Conservation (phyloP, 2,888 invertebrate species). For the Poecilus cupreus region DNA sequence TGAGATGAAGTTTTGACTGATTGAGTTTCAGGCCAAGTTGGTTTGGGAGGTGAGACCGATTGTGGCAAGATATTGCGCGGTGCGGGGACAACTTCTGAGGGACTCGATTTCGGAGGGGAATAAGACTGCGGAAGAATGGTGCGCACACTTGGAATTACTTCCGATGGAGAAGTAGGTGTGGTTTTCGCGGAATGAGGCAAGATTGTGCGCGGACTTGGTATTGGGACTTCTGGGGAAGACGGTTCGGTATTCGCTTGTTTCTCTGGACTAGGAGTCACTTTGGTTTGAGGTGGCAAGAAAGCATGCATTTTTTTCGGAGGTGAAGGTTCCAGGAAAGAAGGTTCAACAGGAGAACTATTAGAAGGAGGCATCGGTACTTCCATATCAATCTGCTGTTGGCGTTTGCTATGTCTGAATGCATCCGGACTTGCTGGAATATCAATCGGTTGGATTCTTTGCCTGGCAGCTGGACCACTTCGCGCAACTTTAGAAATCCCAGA, state of each 20-base stretch:
- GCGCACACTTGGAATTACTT: background rate
- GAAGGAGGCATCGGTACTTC: constrained; percentile 40
- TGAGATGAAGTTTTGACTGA: constrained; percentile 1
- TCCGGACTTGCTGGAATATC: constrained; percentile 73
- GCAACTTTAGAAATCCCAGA: constrained; percentile 65
- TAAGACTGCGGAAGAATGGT: constrained; percentile 30
- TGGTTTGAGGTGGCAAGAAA: constrained; percentile 65
- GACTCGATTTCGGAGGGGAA: constrained; percentile 36
- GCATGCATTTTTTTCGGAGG: constrained; percentile 66
- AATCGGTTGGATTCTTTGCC: constrained; percentile 77
- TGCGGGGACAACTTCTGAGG: background rate
- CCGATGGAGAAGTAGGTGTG: constrained; percentile 48
- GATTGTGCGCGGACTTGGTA: constrained; percentile 62
- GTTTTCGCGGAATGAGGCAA: constrained; percentile 8
- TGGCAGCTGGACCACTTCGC: constrained; percentile 74
- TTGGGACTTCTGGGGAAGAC: constrained; percentile 61
- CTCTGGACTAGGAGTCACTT: constrained; percentile 65
- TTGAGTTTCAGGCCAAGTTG: background rate
- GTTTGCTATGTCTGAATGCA: constrained; percentile 55
- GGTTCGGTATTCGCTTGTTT: constrained; percentile 4
- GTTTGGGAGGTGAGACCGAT: too few species aligned
- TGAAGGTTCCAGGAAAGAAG: constrained; percentile 63
- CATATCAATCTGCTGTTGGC: constrained; percentile 46
- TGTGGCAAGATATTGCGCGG: constrained; percentile 12
- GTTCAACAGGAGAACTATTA: background rate